Conservation (phyloP, 2,113 vertebrate species). For the Deroptyus accipitrinus region DNA sequence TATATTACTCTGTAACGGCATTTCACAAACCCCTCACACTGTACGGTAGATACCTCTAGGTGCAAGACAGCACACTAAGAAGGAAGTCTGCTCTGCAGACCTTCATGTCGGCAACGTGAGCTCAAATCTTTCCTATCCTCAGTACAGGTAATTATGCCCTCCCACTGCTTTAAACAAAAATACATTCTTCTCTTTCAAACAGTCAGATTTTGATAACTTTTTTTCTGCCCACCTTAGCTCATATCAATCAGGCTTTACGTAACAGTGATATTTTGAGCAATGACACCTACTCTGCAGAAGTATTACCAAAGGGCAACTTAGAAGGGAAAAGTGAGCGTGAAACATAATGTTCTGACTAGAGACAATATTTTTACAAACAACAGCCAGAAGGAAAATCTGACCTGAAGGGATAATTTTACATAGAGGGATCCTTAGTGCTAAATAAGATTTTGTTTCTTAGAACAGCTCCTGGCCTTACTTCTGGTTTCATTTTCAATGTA, state of each 20-base stretch:
- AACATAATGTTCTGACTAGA: constrained; percentile 8
- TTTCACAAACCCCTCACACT: background rate
- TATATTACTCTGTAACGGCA: accelerated
- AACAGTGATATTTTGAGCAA: constrained; percentile 58
- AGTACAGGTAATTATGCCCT: constrained; percentile 53
- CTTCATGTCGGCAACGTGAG: background rate
- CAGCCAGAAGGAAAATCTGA: background rate
- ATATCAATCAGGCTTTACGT: constrained; percentile 77
- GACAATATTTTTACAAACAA: constrained; percentile 24
- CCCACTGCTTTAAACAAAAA: constrained; percentile 69
- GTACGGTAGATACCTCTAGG: too few species aligned
- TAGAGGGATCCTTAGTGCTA: background rate
- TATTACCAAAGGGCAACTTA: constrained; percentile 53
- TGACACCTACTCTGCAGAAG: constrained; percentile 64
- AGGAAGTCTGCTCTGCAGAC: background rate
- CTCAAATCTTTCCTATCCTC: constrained; percentile 18
- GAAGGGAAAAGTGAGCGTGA: constrained; percentile 16
- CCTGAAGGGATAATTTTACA: background rate
- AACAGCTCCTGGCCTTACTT: background rate
- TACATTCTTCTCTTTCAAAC: constrained; percentile 59
- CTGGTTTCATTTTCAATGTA: background rate
- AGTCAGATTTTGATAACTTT: constrained; percentile 67
- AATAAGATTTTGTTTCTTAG: background rate
- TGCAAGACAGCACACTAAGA: background rate
- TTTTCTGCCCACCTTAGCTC: constrained; percentile 72